Base-by-base conservation (phyloP, 1,140 invertebrate genomes). In the Zaprionus capensis region DNA sequence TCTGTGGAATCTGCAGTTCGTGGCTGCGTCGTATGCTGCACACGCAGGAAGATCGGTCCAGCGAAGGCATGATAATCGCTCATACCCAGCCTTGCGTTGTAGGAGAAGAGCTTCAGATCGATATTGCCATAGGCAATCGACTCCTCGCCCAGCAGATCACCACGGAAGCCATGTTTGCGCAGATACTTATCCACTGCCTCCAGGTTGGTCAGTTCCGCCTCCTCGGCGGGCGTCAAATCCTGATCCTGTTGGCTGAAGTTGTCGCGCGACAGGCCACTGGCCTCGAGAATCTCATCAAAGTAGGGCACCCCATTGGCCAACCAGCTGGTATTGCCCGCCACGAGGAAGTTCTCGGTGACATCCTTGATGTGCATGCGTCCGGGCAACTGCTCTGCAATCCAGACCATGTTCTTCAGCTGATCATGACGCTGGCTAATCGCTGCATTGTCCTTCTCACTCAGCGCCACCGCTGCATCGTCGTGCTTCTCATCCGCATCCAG, bases 351-450 rank as follows among this genome's bases (percentile, higher is more conserved):
- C 55, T 95, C 92, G 0, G 97, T 96, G 31, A 96, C 93, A 93
- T 99, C 97, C 28, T 94, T 93, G 5, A 94, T 93, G 36, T 94
- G 93, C 14, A 95, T 94, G 5, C 94, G 93, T 22, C 95, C 96
- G 38, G 97, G 97, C 26, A 98, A 93, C 92, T 99, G 98, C 92
- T 99, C 98, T 3, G 97, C 92, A 36, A 98, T 94, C 94, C 95
- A 96, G 0, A 98, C 91, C 31, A 97, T 87, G 20, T 94, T 95
- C 74, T 94, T 94, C 2, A 93, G 92, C 51, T 92, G 93, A 31
- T 93, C 93, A 22, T 92, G 93, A 0, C 92, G 80, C 75, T 93
- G 49, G 36, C 73, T 34, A 73, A 93, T 78, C 34, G 82, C 73
- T 1, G 80, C 77, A 31, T 74, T 71, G 78, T 92, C 90, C 57